These are phyloP conservation scores for Pseudorectes ferrugineus DNA, from an alignment of 2,113 vertebrate species.

Conservation along the genomic window DNA sequence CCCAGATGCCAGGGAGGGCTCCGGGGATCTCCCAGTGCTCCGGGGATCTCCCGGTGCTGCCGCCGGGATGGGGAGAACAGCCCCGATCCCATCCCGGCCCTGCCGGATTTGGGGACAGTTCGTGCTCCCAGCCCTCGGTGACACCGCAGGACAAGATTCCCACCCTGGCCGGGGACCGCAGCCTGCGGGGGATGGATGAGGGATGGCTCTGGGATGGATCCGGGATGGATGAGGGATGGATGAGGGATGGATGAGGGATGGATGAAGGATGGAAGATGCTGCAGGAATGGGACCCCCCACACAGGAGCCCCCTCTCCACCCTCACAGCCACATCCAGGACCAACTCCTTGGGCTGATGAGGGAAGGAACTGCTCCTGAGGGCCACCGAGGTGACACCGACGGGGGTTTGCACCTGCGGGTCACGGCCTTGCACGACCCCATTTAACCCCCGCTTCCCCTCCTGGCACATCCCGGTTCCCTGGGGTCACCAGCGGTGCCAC, in stretches of 20 bases:
- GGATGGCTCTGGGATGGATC: neutral
- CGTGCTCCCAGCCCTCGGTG: neutral
- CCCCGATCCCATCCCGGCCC: rapidly evolving
- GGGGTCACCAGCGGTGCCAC: rapidly evolving
- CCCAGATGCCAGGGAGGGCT: neutral
- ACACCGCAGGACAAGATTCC: neutral
- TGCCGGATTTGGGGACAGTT: rapidly evolving
- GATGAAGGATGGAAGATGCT: neutral
- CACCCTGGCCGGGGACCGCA: rapidly evolving
- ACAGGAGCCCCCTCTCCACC: too few species aligned
- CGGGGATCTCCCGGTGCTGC: too few species aligned
- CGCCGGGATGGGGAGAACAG: neutral
- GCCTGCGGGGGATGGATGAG: neutral
- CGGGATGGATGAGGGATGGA: neutral
- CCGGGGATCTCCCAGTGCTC: neutral
- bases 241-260: neutral
- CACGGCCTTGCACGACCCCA: rapidly evolving
- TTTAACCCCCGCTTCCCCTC: rapidly evolving
- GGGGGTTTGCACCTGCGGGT: rapidly evolving
- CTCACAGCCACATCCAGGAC: neutral
- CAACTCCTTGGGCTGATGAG: rapidly evolving
- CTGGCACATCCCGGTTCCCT: neutral
- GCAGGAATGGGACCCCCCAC: neutral
- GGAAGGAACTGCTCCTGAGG: rapidly evolving
- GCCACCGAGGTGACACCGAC: rapidly evolving